These are phyloP conservation scores for Drosophila cognata DNA, from an alignment of 2,888 invertebrate genomes.

Conservation along the genomic window DNA sequence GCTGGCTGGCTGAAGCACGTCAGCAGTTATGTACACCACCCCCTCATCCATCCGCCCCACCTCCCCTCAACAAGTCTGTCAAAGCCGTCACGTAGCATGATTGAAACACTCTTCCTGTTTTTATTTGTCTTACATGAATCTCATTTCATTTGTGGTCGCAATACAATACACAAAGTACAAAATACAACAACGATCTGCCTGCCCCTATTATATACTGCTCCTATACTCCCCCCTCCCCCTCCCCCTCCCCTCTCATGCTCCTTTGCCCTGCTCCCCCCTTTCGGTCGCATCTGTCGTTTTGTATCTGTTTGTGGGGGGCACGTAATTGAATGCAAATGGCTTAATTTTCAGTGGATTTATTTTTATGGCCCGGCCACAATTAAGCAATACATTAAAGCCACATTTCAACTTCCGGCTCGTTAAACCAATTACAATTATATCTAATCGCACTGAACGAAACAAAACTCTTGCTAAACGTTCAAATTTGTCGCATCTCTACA, in stretches of 20 bases:
- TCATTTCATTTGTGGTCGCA: slow-evolving; percentile 36
- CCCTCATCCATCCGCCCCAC: background rate
- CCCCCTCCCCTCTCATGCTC: background rate
- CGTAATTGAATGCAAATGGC: slow-evolving; percentile 77
- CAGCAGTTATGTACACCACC: slow-evolving; percentile 8
- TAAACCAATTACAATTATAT: slow-evolving; percentile 44
- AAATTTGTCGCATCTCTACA: background rate
- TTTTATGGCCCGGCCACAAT: slow-evolving; percentile 64
- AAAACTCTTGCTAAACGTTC: slow-evolving; percentile 19
- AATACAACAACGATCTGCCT: background rate
- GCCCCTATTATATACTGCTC: background rate
- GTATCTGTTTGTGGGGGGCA: slow-evolving; percentile 40
- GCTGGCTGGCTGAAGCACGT: slow-evolving; percentile 45
- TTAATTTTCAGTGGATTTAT: slow-evolving; percentile 67
- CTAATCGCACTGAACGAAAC: slow-evolving; percentile 17
- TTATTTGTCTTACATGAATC: slow-evolving; percentile 57
- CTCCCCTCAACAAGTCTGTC: background rate
- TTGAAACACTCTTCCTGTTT: slow-evolving; percentile 61
- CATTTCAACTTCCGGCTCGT: slow-evolving; percentile 67
- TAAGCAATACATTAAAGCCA: slow-evolving; percentile 62
- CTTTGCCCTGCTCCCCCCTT: background rate
- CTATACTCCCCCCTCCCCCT: background rate
- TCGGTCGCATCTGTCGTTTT: slow-evolving; percentile 1
- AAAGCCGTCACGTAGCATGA: slow-evolving; percentile 37
- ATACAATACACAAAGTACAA: background rate